Base-by-base conservation (phyloP, 1,140 invertebrate species). In the Contarinia nasturtii region DNA sequence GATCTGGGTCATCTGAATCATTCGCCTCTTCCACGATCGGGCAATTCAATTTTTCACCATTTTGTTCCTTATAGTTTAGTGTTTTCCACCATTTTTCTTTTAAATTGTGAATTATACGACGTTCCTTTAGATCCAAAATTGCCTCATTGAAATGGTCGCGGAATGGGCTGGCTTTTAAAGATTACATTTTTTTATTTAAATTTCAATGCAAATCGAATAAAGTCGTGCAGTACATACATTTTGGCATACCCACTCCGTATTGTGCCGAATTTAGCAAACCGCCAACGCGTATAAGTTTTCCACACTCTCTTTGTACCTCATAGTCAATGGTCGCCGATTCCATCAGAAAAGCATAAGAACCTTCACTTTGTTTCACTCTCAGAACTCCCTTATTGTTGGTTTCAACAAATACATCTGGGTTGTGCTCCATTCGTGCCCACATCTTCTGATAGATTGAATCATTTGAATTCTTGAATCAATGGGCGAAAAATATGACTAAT, bases 261-360 rank as follows among this genome's bases (percentile, higher is more conserved):
- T 80, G 81, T 60, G 89, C 89, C 38, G 74, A 78, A 57, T 89
- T 90, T 14, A 94, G 64, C 34, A 86, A 70, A 10, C 86, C 86
- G 0, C 89, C 91, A 36, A 96, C 86, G 69, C 94, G 88, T 37
- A 88, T 93, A 11, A 96, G 69, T 59, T 92, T 88, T n/a, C n/a
- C n/a, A 61, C 91, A 96, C 55, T 94, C 80, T 48, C 88, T 71
- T 58, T 93, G 84, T 2, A 87, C 77, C 48, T 77, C 77, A 57
- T 88, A 92, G 61, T 95, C 91, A 45, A 95, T 68, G 60, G 88
- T 88, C 1, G 86, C 87, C 0, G 88, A 93, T 63, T 95, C 91
- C 86, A 94, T 92, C 0, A 96, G 68, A 59, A 90, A 96, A 2
- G 91, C 91, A 60, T 93, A 96, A 48, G 86, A 81, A 45, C 83